These are phyloP conservation scores for Brachionus sp. DNA, from an alignment of 1,140 invertebrate species.

Conservation along the genomic window DNA sequence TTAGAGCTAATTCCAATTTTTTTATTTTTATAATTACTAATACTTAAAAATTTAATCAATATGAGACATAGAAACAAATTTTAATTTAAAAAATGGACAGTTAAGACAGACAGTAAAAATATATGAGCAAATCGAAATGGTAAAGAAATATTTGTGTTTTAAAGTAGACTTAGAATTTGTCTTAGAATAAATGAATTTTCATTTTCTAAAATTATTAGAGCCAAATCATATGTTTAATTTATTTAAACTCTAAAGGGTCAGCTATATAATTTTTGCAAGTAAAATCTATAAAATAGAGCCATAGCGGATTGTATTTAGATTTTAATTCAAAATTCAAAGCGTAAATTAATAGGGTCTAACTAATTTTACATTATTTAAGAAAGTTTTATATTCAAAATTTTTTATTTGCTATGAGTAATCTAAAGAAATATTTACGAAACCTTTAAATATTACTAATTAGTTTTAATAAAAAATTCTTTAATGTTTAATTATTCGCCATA, in stretches of 20 bases:
- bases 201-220: not conserved
- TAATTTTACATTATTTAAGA: not conserved
- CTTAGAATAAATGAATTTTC: not conserved
- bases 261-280: not conserved
- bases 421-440: not conserved
- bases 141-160: not conserved
- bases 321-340: not conserved
- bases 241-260: not conserved
- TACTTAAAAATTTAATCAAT: too few species aligned
- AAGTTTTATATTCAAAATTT: not conserved
- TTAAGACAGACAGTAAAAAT: not conserved
- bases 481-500: not conserved
- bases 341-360: not conserved
- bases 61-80: not conserved
- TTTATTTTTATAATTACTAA: too few species aligned
- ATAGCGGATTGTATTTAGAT: not conserved
- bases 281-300: not conserved
- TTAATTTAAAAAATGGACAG: not conserved
- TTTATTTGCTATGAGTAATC: not conserved
- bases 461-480: not conserved
- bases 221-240: not conserved
- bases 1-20: not conserved
- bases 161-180: not conserved
- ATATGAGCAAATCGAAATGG: not conserved
- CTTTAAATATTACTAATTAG: not conserved